A percentile compares a stretch with the other conserved stretches of the same genome.
These are phyloP conservation scores for Vanessa cardui DNA, from an alignment of 2,888 invertebrate species.

Conservation along the genomic window DNA sequence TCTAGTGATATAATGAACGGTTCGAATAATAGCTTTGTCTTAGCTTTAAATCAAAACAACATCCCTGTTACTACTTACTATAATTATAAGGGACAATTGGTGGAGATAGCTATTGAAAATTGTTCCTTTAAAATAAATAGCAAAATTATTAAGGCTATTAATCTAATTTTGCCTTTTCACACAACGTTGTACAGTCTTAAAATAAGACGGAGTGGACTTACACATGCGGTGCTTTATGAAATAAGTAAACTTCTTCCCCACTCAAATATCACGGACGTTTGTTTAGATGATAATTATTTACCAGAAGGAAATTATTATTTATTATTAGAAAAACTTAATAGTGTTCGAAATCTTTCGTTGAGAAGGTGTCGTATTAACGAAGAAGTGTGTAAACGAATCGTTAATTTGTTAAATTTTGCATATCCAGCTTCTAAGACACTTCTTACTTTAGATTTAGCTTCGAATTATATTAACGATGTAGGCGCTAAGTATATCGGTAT, in stretches of 20 bases:
- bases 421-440: conserved; percentile 46
- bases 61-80: conserved; percentile 51
- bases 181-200: conserved; percentile 48
- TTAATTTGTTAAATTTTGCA: conserved; percentile 44
- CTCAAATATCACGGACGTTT: conserved; percentile 60
- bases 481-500: conserved; percentile 52
- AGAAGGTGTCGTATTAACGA: conserved; percentile 57
- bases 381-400: conserved; percentile 48
- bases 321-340: conserved; percentile 50
- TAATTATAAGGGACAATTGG: conserved; percentile 45
- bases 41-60: not conserved
- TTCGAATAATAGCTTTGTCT: not conserved
- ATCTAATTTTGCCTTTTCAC: conserved; percentile 56
- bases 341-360: conserved; percentile 56
- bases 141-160: conserved; percentile 52
- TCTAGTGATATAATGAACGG: not conserved
- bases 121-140: conserved; percentile 42
- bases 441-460: conserved; percentile 52
- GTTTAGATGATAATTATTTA: conserved; percentile 54
- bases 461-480: conserved; percentile 54
- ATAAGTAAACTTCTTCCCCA: conserved; percentile 52
- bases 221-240: conserved; percentile 46
- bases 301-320: conserved; percentile 52
- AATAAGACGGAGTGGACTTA: conserved; percentile 47
- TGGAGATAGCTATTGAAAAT: conserved; percentile 51